Base-by-base conservation (phyloP, 2,888 invertebrate genomes). In the Sphecodes monilicornis region DNA sequence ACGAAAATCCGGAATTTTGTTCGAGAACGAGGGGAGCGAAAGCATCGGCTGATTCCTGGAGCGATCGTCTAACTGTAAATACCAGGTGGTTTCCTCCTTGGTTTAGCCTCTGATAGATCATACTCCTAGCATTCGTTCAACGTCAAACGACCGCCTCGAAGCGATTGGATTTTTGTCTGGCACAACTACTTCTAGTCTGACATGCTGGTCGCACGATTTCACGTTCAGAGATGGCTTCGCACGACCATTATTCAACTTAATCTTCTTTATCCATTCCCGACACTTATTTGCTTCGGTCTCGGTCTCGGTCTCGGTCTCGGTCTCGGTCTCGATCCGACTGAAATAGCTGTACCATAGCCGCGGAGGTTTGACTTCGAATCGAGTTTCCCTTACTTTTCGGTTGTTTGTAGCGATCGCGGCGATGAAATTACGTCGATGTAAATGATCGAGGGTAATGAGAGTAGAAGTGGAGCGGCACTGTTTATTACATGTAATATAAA, bases 31-130 rank as follows among this genome's bases (percentile, higher is more conserved):
- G 86, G 89, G 86, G 89, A 88, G 90, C 87, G 91, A 91, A 91
- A 91, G 90, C 89, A 88, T 90, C 88, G 77, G 83, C 83, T 86
- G 86, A 90, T 90, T 78, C 81, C 71, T 82, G 69, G 43, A 76
- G 73, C 84, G 80, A 89, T 80, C 89, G 77, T 83, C 90, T 91
- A 91, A 91, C 91, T 91, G 91, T 91, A 91, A 91, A 91, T 89
- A 80, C 86, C 74, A 78, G 80, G 46, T 82, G 77, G 82, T 83
- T 90, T 90, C 90, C 87, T 87, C 82, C 73, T 71, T 66, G 75
- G 74, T 85, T 74, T 78, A 78, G 76, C 82, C 80, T 80, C 71
- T 54, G 82, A 90, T 89, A 84, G 80, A 89, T 84, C 85, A 82
- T 84, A 39, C 66, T 72, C 22, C 69, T 78, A 70, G 74, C 76